These are phyloP conservation scores for Euphydryas editha DNA, from an alignment of 2,888 invertebrate species.

Conservation along the genomic window DNA sequence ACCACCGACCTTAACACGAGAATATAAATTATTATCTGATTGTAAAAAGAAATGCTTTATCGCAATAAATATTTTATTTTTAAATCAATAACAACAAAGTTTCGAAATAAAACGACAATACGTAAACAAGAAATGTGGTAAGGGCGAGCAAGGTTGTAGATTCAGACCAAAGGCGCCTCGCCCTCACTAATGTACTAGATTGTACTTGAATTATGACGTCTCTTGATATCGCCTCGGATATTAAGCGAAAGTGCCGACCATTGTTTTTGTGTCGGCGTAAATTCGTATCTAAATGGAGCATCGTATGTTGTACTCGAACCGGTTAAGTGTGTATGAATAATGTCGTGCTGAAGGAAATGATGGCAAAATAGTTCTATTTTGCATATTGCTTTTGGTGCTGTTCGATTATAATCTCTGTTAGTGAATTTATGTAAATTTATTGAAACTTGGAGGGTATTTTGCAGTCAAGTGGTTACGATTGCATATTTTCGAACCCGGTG, in stretches of 20 bases:
- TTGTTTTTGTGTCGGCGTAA: slow-evolving; percentile 48
- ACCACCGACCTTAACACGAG: too few species aligned
- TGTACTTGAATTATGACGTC: slow-evolving; percentile 59
- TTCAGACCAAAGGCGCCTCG: slow-evolving; percentile 39
- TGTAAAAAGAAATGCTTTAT: not conserved
- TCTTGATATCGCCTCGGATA: slow-evolving; percentile 40
- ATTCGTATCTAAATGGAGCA: slow-evolving; percentile 48
- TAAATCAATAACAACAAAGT: not conserved
- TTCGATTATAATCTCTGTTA: slow-evolving; percentile 9
- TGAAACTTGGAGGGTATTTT: slow-evolving; percentile 4
- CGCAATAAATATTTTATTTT: not conserved
- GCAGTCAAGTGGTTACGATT: slow-evolving; percentile 10
- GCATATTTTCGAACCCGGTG: not conserved
- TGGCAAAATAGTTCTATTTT: slow-evolving; percentile 22
- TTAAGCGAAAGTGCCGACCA: slow-evolving; percentile 49
- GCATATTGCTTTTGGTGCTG: slow-evolving; percentile 25
- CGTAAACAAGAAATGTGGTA: slow-evolving; percentile 26
- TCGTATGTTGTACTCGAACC: slow-evolving; percentile 38
- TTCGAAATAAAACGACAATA: not conserved
- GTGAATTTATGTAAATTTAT: slow-evolving; percentile 13
- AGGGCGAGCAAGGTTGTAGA: slow-evolving; percentile 33
- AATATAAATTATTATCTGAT: not conserved
- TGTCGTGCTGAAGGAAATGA: slow-evolving; percentile 29
- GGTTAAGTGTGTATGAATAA: slow-evolving; percentile 34
- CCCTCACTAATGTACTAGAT: slow-evolving; percentile 38